Conservation (phyloP, 2,113 vertebrate species). For the Ellobius talpinus region DNA sequence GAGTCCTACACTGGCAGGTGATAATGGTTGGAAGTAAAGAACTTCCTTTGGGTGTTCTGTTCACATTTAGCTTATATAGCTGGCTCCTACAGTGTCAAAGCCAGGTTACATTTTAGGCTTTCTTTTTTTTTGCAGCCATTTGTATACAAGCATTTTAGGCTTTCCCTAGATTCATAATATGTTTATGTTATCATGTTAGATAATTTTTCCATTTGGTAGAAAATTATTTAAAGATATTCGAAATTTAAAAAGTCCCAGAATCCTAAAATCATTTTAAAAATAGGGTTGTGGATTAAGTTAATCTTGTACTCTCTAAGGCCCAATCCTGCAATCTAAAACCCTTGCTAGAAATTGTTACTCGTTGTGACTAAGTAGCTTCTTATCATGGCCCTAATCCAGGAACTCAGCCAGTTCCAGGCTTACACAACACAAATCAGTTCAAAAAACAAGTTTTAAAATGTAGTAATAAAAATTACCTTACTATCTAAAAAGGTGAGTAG, state of each 20-base stretch:
- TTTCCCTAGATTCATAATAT: background rate
- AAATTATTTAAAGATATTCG: slow-evolving; percentile 24
- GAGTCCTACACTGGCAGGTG: too few relatives aligned
- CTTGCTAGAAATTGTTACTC: background rate
- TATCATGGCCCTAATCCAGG: background rate
- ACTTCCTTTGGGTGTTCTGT: too few relatives aligned
- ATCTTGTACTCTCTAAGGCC: slow-evolving; percentile 14
- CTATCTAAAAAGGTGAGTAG: background rate
- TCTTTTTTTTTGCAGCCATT: background rate
- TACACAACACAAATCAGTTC: background rate
- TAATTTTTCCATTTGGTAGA: slow-evolving; percentile 8
- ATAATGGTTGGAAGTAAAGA: too few relatives aligned
- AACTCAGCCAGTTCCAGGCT: background rate
- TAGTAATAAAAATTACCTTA: slow-evolving; percentile 33
- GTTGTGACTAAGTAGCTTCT: background rate
- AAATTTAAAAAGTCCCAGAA: slow-evolving; percentile 9
- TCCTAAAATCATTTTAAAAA: background rate
- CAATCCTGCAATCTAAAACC: background rate
- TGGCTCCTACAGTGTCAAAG: background rate
- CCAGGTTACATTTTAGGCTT: background rate
- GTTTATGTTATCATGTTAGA: slow-evolving; percentile 17
- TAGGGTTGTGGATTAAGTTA: slow-evolving; percentile 15
- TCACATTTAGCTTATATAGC: too few relatives aligned
- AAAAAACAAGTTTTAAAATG: slow-evolving; percentile 8
- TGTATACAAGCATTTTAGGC: background rate